Evolutionary conservation across 2,888 invertebrate genomes (phyloP), one percentile per base, ranked within the genome.

Genomic region (Priocnemis perturbator): DNA sequence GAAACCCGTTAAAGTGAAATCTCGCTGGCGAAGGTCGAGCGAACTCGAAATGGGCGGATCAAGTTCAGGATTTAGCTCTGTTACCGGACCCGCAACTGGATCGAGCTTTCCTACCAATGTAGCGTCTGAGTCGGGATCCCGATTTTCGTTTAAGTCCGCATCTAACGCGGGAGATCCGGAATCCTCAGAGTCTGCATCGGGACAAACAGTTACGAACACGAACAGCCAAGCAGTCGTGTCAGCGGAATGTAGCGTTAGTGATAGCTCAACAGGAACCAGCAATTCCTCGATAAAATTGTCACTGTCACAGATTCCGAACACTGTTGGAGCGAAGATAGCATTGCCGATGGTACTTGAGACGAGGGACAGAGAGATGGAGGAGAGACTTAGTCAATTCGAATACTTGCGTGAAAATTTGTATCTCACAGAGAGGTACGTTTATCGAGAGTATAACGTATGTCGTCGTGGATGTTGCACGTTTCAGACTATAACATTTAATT

Each of bases 391-490:
- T 71, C 94, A 94, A 81, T 98, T 95, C 89, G 93, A 94, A 71
- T 93, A 93, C 81, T 92, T 98, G 59, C 93, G 93, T 62, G 97
- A 97, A 87, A 98, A 98, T 90, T 92, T 95, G 73, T 98, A 97
- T 90, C 91, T 96, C 71, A 93, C 93, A 48, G 96, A 96, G 78
- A 92, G 96, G 87, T 95, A 81, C 84, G 87, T 7, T 55, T 37
- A 58, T 19, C 48, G 45, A 50, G 23, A 64, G 17, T 30, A 56
- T 60, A 58, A 52, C 55, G 21, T 53, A 20, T 37, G 55, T 23
- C 14, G 15, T 47, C 26, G 26, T 56, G 26, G 26, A 47, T 45
- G 50, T 30, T 60, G 21, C 14, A n/a, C 2, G 15, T 37, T n/a
- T 15, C 30, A 59, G 72, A 60, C 4, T n/a, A 57, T 62, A 3